Percentiles rank a stretch among this genome's conserved stretches.
Evolutionary conservation across 2,888 invertebrate species (phyloP).

Genomic region (Stramonita haemastoma): DNA sequence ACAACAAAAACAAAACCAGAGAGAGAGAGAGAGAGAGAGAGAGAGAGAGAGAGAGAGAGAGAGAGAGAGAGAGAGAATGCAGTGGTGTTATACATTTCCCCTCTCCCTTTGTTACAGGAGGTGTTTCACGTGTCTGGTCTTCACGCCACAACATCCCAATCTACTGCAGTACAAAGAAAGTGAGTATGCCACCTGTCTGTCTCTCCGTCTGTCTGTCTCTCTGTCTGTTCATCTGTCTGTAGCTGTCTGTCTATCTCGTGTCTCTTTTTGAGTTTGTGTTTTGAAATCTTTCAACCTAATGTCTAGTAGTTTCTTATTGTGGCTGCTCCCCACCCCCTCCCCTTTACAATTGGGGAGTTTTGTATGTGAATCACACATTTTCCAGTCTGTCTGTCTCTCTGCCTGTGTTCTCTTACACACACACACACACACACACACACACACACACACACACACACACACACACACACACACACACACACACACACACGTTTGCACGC

Average conservation of each 20-base stretch:
- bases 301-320: too few relatives aligned
- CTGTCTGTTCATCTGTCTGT: background rate
- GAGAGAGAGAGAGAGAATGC: background rate
- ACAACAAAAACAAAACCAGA: too few relatives aligned
- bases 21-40: too few relatives aligned
- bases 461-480: background rate
- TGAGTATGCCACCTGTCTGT: slow-evolving; percentile 81
- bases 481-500: background rate
- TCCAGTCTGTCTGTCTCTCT: background rate
- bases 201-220: background rate
- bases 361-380: too few relatives aligned
- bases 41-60: background rate
- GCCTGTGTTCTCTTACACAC: background rate
- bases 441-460: background rate
- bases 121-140: slow-evolving; percentile 95
- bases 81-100: background rate
- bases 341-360: too few relatives aligned
- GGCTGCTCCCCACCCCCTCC: too few relatives aligned
- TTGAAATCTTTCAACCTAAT: background rate
- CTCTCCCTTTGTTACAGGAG: slow-evolving; percentile 81
- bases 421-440: background rate
- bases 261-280: background rate
- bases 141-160: slow-evolving; percentile 95
- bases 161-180: slow-evolving; percentile 98
- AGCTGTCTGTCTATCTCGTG: background rate